phyloP scores from a whole-genome alignment of 2,113 vertebrate species.

The Empidonax traillii region DNA sequence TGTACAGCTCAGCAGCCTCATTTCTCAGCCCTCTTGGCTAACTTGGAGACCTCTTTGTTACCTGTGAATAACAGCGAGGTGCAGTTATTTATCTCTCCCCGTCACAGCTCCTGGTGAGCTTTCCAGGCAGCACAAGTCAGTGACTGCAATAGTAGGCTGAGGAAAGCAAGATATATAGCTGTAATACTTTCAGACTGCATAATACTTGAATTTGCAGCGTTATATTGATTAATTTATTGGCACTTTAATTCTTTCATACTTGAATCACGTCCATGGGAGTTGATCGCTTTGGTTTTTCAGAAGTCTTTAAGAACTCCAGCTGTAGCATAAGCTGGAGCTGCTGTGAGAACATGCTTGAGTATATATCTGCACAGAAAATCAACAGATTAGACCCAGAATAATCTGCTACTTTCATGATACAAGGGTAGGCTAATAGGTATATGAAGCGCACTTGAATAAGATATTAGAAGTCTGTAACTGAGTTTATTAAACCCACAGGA shows the following conservation, averaged over 20 bases:
- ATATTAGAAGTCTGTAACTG: neutral
- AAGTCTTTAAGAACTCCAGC: slow-evolving; percentile 57
- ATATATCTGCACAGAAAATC: slow-evolving; percentile 10
- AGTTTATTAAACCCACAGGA: neutral
- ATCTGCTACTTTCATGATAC: neutral
- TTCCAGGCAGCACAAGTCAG: neutral
- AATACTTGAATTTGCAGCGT: neutral
- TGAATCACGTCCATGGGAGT: neutral
- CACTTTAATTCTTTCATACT: neutral
- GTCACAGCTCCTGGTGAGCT: slow-evolving; percentile 9
- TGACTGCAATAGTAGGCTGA: neutral
- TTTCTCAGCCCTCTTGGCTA: neutral
- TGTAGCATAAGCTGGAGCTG: slow-evolving; percentile 32
- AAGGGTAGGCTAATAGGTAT: neutral
- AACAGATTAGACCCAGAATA: neutral
- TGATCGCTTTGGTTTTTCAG: neutral
- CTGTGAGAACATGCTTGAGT: neutral
- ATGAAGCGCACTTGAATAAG: neutral
- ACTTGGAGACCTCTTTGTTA: slow-evolving; percentile 24
- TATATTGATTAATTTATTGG: slow-evolving; percentile 9
- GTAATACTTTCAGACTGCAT: neutral
- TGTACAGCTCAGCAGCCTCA: slow-evolving; percentile 35
- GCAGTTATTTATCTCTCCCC: slow-evolving; percentile 8
- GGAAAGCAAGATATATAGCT: neutral
- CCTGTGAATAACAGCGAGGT: slow-evolving; percentile 23